A percentile compares a stretch with the other conserved stretches of the same genome.
phyloP scores from a whole-genome alignment of 2,797 vertebrate species.

The Pseudomugil tenellus region DNA sequence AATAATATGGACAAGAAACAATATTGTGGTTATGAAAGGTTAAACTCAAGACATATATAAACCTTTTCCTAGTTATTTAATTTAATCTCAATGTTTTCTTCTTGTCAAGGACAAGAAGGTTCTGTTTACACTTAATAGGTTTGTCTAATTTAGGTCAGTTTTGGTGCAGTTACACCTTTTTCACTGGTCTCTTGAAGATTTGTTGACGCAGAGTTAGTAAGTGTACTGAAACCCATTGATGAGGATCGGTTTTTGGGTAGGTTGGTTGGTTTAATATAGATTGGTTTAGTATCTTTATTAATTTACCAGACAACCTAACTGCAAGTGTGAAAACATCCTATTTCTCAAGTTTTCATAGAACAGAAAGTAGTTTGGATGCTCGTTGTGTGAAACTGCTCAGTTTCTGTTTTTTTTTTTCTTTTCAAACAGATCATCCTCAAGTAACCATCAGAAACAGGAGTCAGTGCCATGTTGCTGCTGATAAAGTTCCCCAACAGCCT shows the following conservation, averaged over 20 bases:
- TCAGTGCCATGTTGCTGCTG: conserved; percentile 89
- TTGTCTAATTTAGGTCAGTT: neutral
- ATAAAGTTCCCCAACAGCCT: conserved; percentile 77
- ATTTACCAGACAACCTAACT: neutral
- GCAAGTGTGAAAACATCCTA: neutral
- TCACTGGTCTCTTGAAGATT: neutral
- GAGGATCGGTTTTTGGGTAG: no score
- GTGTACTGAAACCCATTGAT: neutral
- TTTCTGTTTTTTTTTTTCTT: conserved; percentile 69
- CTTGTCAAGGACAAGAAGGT: neutral
- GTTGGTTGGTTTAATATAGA: neutral
- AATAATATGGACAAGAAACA: no score
- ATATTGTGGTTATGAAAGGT: neutral
- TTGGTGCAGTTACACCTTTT: neutral
- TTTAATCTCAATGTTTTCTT: conserved; percentile 6
- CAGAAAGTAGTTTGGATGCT: conserved; percentile 7
- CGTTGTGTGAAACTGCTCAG: conserved; percentile 36
- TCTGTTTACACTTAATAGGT: neutral
- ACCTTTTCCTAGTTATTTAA: conserved; percentile 16
- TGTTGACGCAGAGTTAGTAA: neutral
- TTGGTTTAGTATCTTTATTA: neutral
- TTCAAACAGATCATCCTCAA: conserved; percentile 98
- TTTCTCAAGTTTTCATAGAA: conserved; percentile 7
- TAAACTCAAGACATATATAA: neutral
- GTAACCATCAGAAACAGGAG: conserved; percentile 88